phyloP scores from a whole-genome alignment of 2,797 vertebrate species.

The Austrolebias charrua region DNA sequence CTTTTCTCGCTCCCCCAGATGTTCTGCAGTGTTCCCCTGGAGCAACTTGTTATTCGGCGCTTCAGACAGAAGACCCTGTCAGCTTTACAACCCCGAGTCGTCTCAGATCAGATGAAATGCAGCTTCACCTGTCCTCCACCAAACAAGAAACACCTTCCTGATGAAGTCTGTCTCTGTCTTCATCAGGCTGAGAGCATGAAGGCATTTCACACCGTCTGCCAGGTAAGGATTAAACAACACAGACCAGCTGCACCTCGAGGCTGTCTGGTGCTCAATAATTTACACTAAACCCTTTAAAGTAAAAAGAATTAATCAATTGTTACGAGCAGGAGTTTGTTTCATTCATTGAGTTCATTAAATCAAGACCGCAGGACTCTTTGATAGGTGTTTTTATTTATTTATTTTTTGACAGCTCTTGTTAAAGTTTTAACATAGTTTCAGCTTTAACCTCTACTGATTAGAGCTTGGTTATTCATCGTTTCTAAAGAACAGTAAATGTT shows the following conservation, averaged over 20 bases:
- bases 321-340: not conserved
- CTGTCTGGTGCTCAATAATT: constrained; percentile 7
- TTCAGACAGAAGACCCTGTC: constrained; percentile 11
- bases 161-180: constrained; percentile 28
- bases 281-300: not conserved
- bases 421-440: not conserved
- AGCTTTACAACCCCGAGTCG: constrained; percentile 15
- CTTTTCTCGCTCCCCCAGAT: not conserved
- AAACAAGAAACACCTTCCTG: constrained; percentile 22
- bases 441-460: not conserved
- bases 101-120: constrained; percentile 19
- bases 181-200: constrained; percentile 42
- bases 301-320: not conserved
- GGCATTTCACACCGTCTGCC: constrained; percentile 52
- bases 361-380: constrained; percentile 15
- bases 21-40: not conserved
- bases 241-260: constrained; percentile 1
- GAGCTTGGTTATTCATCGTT: too few relatives aligned
- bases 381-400: too few relatives aligned
- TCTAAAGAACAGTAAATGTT: too few relatives aligned
- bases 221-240: constrained; percentile 38
- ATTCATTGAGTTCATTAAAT: constrained; percentile 42
- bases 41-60: not conserved
- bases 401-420: not conserved
- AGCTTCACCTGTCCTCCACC: constrained; percentile 25